Conservation (phyloP, 2,113 vertebrate genomes). For the Ailurus styani region DNA sequence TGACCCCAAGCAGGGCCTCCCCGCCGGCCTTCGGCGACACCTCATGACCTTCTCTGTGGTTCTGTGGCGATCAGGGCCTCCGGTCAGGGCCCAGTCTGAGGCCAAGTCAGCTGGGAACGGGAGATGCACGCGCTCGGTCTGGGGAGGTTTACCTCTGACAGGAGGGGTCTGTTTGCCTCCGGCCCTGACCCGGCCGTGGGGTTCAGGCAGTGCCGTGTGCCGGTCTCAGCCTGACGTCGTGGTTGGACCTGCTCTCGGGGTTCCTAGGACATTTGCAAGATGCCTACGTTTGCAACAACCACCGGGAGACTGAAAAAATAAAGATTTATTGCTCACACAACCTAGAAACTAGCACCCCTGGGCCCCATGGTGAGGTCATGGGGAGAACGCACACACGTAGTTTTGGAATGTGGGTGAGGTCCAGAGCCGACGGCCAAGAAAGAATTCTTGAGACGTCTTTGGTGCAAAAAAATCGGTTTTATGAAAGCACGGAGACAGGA, state of each 20-base stretch:
- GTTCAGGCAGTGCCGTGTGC: background rate
- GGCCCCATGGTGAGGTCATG: background rate
- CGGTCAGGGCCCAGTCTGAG: background rate
- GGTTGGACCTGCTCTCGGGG: background rate
- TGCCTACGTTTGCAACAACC: background rate
- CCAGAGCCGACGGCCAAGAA: background rate
- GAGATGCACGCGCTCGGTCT: background rate
- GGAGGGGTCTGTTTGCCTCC: background rate
- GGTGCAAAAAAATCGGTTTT: background rate
- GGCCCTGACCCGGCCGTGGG: background rate
- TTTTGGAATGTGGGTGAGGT: background rate
- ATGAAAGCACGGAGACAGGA: background rate
- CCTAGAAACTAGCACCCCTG: background rate
- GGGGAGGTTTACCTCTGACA: background rate
- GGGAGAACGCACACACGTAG: background rate
- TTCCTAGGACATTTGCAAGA: background rate
- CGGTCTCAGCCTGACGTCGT: background rate
- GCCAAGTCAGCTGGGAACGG: background rate
- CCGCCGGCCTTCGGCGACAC: rapidly evolving
- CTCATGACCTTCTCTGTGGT: rapidly evolving
- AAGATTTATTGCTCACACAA: background rate
- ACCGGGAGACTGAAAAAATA: background rate
- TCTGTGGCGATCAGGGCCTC: rapidly evolving
- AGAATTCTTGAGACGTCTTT: background rate
- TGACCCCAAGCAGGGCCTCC: background rate